Evolutionary conservation across 2,888 invertebrate genomes (phyloP).

Genomic region (Trissonchulus sp.): DNA sequence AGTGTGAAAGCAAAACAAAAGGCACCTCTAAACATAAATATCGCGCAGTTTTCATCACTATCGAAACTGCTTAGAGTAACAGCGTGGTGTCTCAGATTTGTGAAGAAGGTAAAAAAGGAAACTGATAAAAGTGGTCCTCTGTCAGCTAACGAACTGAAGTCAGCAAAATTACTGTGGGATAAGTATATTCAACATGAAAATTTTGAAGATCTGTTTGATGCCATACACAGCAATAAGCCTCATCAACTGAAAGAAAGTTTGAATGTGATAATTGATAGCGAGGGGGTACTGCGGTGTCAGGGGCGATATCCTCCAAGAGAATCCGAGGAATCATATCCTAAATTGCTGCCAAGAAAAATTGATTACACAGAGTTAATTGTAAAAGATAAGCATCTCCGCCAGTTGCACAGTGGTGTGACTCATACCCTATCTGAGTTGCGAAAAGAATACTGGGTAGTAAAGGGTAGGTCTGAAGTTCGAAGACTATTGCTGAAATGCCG

Average conservation of each 20-base stretch:
- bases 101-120: background rate
- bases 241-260: no score
- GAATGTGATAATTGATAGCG: background rate
- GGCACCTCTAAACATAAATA: no score
- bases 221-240: no score
- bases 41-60: no score
- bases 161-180: no score
- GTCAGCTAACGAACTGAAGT: no score
- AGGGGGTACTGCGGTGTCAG: slow-evolving; percentile 21
- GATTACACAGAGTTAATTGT: background rate
- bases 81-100: slow-evolving; percentile 17
- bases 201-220: no score
- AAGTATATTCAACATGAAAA: background rate
- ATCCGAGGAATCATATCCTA: slow-evolving; percentile 21
- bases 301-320: slow-evolving; percentile 19
- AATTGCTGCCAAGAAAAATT: slow-evolving; percentile 19
- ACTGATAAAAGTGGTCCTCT: no score
- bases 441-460: slow-evolving; percentile 18
- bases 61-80: no score
- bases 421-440: slow-evolving; percentile 25
- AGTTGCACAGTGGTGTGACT: slow-evolving; percentile 17
- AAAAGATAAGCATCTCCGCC: slow-evolving; percentile 17
- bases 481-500: slow-evolving; percentile 12
- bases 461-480: slow-evolving; percentile 21
- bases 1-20: background rate